Base-by-base conservation (phyloP, 2,888 invertebrate species). In the Morpho helenor region DNA sequence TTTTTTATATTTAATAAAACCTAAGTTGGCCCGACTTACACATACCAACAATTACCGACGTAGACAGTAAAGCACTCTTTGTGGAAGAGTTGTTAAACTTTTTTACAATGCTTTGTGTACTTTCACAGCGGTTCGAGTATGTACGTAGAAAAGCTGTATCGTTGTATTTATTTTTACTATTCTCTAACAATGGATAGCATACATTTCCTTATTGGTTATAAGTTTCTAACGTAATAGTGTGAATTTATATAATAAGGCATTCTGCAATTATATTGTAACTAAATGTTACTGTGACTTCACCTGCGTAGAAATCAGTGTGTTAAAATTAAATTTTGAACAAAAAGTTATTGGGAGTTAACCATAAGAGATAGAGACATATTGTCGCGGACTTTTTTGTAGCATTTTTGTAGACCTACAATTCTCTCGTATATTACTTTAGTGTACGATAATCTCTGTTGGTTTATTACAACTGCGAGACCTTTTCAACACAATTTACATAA, bases 61-160 rank as follows among this genome's bases (percentile, higher is more conserved):
- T 49, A 44, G 54, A 48, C 54, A 31, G 42, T 55, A 55, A 49
- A 55, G 55, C 49, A 49, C 55, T 54, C 58, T 59, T 54, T 54
- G 54, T 53, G 52, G 49, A 43, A 52, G 49, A 53, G 57, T 54
- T 59, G 58, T 59, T 59, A 54, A 59, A 59, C 53, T 54, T 53
- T 58, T 54, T 49, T 49, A 58, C 53, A 54, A 54, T 59, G 49
- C 58, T 59, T 50, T 59, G 50, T 56, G 50, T 50, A 49, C 53
- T 54, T 54, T 59, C 50, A 54, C 54, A 52, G 58, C 54, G 54
- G 58, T 47, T 42, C 50, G 49, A 54, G 46, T 54, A 41, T 52
- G 49, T 49, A 49, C 16, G 47, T 55, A 44, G 43, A 10, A 9
- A 5, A 44, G 31, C 48, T 10, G 55, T 31, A 43, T 49, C 39